Evolutionary conservation across 2,888 invertebrate genomes (phyloP), one percentile per base, ranked within the genome.

Genomic region (Cecidostiba fungosa): DNA sequence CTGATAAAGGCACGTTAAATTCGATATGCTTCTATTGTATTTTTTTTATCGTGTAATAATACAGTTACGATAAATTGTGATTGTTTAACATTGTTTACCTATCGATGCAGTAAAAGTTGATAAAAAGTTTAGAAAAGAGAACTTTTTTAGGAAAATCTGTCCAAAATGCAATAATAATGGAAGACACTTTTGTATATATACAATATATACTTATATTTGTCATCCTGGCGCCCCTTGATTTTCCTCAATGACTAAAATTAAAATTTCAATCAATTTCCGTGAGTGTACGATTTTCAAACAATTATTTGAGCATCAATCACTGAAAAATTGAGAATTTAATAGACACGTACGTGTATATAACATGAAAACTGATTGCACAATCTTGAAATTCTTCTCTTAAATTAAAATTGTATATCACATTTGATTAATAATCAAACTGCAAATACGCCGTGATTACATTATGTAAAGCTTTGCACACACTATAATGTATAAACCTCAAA

Each of bases 1-100:
- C 16, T 16, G n/a, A 72, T 72, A 14, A 72, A 23, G 72, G 39
- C 72, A 12, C 36, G 26, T 26, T 10, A 3, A 23, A 43, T 26
- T 73, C 16, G 73, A 26, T 43, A 47, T 73, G 47, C 47, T 26
- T 47, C 23, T 73, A 73, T 73, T 73, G 47, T 62, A 23, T 59
- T 59, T 23, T 73, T 73, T 43, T 73, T 12, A 1, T 23, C 3
- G 4, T 14, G 6, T n/a, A 16, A 43, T 14, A 73, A n/a, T 43
- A n/a, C 19, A 32, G 29, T 32, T 32, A 32, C 1, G 50, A n/a
- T n/a, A n/a, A 16, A 50, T 50, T 19, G 50, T 6, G 19, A 50
- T 50, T 32, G 69, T 69, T 69, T 3, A 69, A 26, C n/a, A 6
- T 19, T 69, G 32, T 69, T 69, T 66, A 50, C 2, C 19, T 10